A percentile compares a stretch with the other conserved stretches of the same genome.
phyloP scores from a whole-genome alignment of 2,888 invertebrate species.

The Phoenoteleia sp. region DNA sequence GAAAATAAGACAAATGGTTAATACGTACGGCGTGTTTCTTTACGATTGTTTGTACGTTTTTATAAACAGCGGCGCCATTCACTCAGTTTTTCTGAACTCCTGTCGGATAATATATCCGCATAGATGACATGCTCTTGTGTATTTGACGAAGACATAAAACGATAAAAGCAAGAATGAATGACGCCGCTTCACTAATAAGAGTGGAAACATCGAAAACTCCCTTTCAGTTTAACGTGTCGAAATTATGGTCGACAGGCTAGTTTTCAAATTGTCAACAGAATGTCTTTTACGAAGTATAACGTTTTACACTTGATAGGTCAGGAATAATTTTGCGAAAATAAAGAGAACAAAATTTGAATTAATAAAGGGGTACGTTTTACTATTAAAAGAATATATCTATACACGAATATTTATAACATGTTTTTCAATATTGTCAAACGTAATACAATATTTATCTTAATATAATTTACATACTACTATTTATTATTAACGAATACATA shows the following conservation, averaged over 20 bases:
- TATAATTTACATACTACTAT: too few species aligned
- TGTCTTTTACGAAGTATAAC: background rate
- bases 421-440: too few species aligned
- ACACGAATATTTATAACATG: too few species aligned
- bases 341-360: background rate
- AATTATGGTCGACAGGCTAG: slow-evolving; percentile 39
- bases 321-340: background rate
- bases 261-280: slow-evolving; percentile 17
- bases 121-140: slow-evolving; percentile 39
- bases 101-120: slow-evolving; percentile 47
- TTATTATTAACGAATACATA: too few species aligned
- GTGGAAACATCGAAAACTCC: slow-evolving; percentile 43
- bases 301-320: background rate
- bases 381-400: too few species aligned
- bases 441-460: too few species aligned
- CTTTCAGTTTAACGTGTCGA: slow-evolving; percentile 37
- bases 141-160: slow-evolving; percentile 39
- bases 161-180: slow-evolving; percentile 38
- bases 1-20: slow-evolving; percentile 17
- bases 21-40: slow-evolving; percentile 10
- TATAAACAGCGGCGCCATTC: slow-evolving; percentile 15
- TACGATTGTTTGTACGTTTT: background rate
- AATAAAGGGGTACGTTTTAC: too few species aligned
- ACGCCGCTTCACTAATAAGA: slow-evolving; percentile 26
- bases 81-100: slow-evolving; percentile 34